Percentiles rank a stretch among this genome's conserved stretches.
These are phyloP conservation scores for Peromyscus melanophrys DNA, from an alignment of 2,797 vertebrate species.

Conservation along the genomic window DNA sequence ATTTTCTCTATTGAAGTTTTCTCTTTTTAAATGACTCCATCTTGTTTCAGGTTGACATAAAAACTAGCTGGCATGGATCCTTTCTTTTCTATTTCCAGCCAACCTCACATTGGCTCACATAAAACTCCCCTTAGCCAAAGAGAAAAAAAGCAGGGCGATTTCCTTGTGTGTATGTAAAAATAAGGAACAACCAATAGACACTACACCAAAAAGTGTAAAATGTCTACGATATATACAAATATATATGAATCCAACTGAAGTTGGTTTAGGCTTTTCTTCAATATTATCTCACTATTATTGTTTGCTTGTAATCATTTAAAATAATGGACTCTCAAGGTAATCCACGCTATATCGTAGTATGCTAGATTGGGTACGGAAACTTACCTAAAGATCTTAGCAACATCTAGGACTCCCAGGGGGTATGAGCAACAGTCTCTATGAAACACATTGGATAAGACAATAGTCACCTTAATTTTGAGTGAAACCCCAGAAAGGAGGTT, in stretches of 20 bases:
- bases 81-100: not conserved
- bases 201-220: not conserved
- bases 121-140: conserved; percentile 34
- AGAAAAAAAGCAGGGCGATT: not conserved
- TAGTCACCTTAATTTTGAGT: not conserved
- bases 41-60: not conserved
- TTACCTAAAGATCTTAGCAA: conserved; percentile 49
- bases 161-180: not conserved
- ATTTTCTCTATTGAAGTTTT: not conserved
- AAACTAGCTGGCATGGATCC: not conserved
- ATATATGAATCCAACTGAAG: not conserved
- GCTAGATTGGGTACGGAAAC: not conserved
- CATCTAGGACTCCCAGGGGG: not conserved
- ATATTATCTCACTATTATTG: not conserved
- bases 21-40: not conserved
- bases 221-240: not conserved
- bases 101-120: not conserved
- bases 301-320: not conserved
- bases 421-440: conserved; percentile 16
- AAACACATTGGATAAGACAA: not conserved
- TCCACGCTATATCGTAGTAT: not conserved
- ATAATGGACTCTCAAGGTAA: not conserved
- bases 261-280: not conserved
- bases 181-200: not conserved
- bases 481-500: not conserved